A percentile compares a stretch with the other conserved stretches of the same genome.
These are phyloP conservation scores for Stenotaenia linearis DNA, from an alignment of 2,888 invertebrate genomes.

Conservation along the genomic window DNA sequence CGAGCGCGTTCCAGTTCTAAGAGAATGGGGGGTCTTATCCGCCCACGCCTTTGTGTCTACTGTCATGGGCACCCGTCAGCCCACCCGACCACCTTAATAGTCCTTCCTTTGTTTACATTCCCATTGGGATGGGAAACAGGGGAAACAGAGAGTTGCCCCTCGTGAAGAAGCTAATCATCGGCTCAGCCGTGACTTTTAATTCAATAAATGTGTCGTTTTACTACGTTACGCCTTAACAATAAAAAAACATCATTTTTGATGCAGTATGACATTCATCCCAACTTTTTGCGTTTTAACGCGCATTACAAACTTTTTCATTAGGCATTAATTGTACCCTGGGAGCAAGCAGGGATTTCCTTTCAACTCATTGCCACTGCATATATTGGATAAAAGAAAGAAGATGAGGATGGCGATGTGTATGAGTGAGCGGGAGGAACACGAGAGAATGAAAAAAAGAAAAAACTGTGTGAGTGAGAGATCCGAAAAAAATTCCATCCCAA, in stretches of 20 bases:
- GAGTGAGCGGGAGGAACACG: background rate
- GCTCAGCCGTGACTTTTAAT: conserved; percentile 21
- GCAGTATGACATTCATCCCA: background rate
- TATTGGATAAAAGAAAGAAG: conserved; percentile 4
- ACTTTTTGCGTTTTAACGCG: conserved; percentile 12
- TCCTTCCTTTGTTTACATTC: conserved; percentile 6
- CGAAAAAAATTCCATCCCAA: background rate
- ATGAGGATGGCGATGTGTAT: conserved; percentile 2
- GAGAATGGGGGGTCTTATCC: background rate
- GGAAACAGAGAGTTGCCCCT: background rate
- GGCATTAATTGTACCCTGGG: conserved; percentile 21
- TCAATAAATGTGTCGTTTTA: background rate
- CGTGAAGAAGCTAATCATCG: background rate
- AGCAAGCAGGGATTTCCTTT: conserved; percentile 24
- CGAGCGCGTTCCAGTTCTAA: background rate
- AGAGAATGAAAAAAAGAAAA: background rate
- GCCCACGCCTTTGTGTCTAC: conserved; percentile 26
- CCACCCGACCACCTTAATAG: conserved; percentile 24
- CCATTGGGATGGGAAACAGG: background rate
- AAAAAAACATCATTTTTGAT: conserved; percentile 15
- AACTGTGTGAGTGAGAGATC: background rate
- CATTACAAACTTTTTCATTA: conserved; percentile 26
- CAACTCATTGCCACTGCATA: conserved; percentile 19
- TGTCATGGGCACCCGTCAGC: conserved; percentile 7
- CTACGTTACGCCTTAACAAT: background rate